Conservation (phyloP, 2,888 invertebrate genomes). For the Bhutanitis thaidina region DNA sequence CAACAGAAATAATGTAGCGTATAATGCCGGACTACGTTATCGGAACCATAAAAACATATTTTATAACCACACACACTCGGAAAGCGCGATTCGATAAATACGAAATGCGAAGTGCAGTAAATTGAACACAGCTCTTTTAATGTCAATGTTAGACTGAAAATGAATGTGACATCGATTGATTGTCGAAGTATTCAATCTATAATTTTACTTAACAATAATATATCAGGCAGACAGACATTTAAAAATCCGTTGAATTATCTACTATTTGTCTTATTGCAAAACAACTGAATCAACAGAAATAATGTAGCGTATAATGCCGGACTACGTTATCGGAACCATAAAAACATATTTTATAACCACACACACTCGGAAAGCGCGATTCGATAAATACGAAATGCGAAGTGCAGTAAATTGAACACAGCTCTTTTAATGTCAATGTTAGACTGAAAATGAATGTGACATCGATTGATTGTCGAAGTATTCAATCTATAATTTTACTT, state of each 20-base stretch:
- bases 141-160: conserved; percentile 11
- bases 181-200: no score
- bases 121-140: conserved; percentile 13
- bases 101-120: conserved; percentile 14
- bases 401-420: conserved; percentile 15
- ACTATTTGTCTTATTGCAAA: conserved; percentile 9
- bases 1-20: conserved; percentile 15
- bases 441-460: background rate
- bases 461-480: no score
- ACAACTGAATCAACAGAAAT: conserved; percentile 13
- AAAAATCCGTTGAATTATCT: background rate
- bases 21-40: conserved; percentile 18
- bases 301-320: conserved; percentile 18
- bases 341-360: conserved; percentile 18
- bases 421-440: conserved; percentile 17
- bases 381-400: conserved; percentile 14
- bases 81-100: conserved; percentile 13
- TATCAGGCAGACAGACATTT: no score
- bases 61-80: conserved; percentile 15
- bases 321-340: conserved; percentile 19
- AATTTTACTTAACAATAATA: no score
- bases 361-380: conserved; percentile 9
- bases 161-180: no score
- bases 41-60: conserved; percentile 19
- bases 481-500: no score